These are phyloP conservation scores for Poecilobothrus nobilitatus DNA, from an alignment of 2,888 invertebrate species.

Conservation along the genomic window DNA sequence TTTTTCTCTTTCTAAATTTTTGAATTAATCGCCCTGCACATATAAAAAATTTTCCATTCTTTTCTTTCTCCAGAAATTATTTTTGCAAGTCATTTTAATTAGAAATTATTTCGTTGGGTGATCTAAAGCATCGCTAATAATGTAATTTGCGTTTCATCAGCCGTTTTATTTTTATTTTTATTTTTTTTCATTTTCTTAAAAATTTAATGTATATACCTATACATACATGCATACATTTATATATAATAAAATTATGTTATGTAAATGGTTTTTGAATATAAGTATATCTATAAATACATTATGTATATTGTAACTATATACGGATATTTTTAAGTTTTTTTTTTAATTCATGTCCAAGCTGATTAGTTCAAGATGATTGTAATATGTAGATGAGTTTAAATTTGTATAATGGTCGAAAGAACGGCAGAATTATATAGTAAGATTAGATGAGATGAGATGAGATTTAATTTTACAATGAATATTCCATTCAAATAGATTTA, in stretches of 20 bases:
- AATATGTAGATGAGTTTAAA: neutral
- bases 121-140: slow-evolving; percentile 6
- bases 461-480: neutral
- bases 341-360: neutral
- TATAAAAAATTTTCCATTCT: neutral
- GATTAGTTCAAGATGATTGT: slow-evolving; percentile 6
- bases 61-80: no score
- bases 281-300: neutral
- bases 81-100: slow-evolving; percentile 2
- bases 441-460: neutral
- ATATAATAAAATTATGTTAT: no score
- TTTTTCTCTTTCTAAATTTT: neutral
- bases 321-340: no score
- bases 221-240: neutral
- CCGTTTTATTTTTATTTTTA: neutral
- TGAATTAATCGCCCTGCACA: neutral
- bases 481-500: neutral
- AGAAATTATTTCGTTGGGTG: slow-evolving; percentile 4
- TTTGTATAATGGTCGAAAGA: no score
- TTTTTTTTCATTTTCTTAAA: neutral
- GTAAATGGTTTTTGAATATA: neutral
- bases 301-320: no score
- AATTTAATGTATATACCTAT: neutral
- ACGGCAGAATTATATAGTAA: no score
- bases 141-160: slow-evolving; percentile 6